Conservation (phyloP, 2,888 invertebrate species). For the Ophion obscuratus region DNA sequence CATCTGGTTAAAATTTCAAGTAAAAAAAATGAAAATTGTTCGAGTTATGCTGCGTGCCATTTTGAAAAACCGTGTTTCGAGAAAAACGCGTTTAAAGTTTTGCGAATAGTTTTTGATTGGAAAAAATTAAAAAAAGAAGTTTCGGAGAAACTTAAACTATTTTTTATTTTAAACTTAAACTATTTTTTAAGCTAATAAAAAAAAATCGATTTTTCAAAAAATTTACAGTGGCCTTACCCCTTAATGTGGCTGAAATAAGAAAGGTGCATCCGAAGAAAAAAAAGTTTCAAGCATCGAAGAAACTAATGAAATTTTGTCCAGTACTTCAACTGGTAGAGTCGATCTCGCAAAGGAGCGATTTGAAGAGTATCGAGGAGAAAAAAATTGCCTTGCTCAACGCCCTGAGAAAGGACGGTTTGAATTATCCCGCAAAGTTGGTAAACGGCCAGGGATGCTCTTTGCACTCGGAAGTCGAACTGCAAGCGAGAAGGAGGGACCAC, state of each 20-base stretch:
- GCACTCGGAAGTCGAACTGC: slow-evolving; percentile 86
- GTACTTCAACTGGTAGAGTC: slow-evolving; percentile 92
- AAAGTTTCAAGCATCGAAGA: not conserved
- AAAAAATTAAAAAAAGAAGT: too few species aligned
- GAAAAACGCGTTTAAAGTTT: too few species aligned
- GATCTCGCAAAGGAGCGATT: slow-evolving; percentile 86
- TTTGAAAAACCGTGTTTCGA: too few species aligned
- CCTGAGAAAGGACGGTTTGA: slow-evolving; percentile 88
- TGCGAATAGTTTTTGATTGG: too few species aligned
- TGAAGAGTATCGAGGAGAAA: slow-evolving; percentile 88
- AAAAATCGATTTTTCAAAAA: too few species aligned
- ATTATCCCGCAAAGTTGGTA: slow-evolving; percentile 87
- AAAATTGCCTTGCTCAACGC: slow-evolving; percentile 87
- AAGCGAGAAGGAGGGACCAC: slow-evolving; percentile 91
- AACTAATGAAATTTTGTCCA: slow-evolving; percentile 68
- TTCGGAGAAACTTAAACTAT: too few species aligned
- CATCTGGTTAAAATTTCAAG: too few species aligned
- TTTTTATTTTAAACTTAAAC: too few species aligned
- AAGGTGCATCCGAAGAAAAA: not conserved
- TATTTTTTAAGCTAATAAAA: too few species aligned
- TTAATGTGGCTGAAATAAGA: not conserved
- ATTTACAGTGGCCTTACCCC: too few species aligned
- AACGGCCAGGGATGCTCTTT: slow-evolving; percentile 86
- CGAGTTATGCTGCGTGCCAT: too few species aligned
- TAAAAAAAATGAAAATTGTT: too few species aligned